Conservation (phyloP, 1,140 invertebrate species). For the Pentalonia nigronervosa region DNA sequence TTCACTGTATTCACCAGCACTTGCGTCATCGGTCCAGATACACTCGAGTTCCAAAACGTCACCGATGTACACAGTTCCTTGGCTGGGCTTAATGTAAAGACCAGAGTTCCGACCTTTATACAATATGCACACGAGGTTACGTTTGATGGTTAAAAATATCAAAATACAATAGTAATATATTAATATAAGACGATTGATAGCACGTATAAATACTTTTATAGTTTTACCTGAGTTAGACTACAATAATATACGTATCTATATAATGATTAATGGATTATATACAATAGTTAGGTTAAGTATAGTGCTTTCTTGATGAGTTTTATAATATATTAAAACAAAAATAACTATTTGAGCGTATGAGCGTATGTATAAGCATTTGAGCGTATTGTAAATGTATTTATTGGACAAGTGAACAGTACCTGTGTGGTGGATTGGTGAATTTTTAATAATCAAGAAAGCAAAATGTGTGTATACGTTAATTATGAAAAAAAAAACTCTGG, state of each 20-base stretch:
- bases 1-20: not conserved
- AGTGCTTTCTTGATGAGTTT: conserved; percentile 41
- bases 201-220: not conserved
- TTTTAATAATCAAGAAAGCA: conserved; percentile 29
- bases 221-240: conserved; percentile 22
- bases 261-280: not conserved
- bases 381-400: not conserved
- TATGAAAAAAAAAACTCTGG: conserved; percentile 34
- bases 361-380: not conserved
- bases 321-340: conserved; percentile 12
- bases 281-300: not conserved
- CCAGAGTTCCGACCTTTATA: conserved; percentile 51
- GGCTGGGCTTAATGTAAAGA: conserved; percentile 44
- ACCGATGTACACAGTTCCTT: conserved; percentile 34
- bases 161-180: not conserved
- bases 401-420: not conserved
- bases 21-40: not conserved
- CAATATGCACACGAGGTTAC: not conserved
- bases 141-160: not conserved
- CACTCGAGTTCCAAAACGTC: conserved; percentile 37
- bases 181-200: not conserved
- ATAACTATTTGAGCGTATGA: not conserved
- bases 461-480: not conserved
- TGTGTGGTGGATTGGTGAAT: not conserved
- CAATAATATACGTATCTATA: not conserved